Base-by-base conservation (phyloP, 2,888 invertebrate species). In the Leuctra nigra region DNA sequence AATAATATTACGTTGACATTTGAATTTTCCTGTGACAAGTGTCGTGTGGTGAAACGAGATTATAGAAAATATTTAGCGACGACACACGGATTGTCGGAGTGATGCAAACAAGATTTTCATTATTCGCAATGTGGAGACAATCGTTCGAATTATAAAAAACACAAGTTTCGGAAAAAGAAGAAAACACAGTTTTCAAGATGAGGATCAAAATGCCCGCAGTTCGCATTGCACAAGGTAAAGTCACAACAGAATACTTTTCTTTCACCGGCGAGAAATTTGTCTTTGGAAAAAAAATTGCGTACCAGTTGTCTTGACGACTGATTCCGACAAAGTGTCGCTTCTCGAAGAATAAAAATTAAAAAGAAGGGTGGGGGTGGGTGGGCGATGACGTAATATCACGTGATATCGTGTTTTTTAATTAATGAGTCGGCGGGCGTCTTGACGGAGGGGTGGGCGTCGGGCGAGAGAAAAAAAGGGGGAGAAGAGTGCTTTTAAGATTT, bases 141-240 rank as follows among this genome's bases (percentile, higher is more conserved):
- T 29, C 29, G 41, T 18, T 18, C 6, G 20, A 36, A 4, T 36
- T 18, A 18, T 41, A 20, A 41, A 29, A 29, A 7, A 29, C 6
- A 29, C 11, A 29, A 29, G 29, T 29, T 29, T 6, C 6, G 6
- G 11, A 29, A 6, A 11, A 29, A 29, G 6, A 6, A 29, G 7
- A 6, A 16, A 29, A 25, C 25, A 47, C 20, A 46, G 36, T 13
- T 24, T 36, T 64, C 87, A 91, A 86, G 83, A 92, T 92, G 92
- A 88, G 92, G 90, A 92, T 91, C 82, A 92, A 92, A 85, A 92
- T 91, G 91, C 92, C 91, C 78, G 92, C 92, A 76, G 91, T 91
- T 80, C 86, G 91, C 80, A 92, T 92, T 83, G 91, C 91, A 80
- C 91, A 92, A 91, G 92, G 92, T 91, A 80, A 84, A 84, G 74